Conservation (phyloP, 2,888 invertebrate genomes). For the Noctua janthina region DNA sequence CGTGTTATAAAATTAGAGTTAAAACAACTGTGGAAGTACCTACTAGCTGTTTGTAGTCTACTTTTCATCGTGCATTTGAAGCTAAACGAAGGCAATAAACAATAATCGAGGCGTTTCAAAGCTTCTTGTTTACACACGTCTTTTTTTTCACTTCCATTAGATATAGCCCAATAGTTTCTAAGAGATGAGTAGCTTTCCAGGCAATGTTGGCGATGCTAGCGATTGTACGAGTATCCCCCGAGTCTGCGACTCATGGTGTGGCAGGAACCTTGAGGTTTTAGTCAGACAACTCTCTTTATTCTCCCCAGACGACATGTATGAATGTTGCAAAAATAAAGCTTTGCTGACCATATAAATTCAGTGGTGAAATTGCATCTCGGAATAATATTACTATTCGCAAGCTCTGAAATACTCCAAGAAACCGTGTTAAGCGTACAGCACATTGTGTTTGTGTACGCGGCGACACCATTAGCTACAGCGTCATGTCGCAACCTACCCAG, state of each 20-base stretch:
- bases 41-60: background rate
- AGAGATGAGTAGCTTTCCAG: background rate
- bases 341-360: background rate
- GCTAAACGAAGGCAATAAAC: background rate
- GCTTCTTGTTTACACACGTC: background rate
- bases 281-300: background rate
- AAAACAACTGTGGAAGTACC: background rate
- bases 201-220: accelerated
- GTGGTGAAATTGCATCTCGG: background rate
- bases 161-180: background rate
- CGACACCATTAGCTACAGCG: slow-evolving; percentile 75
- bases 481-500: slow-evolving; percentile 63
- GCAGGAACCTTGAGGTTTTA: background rate
- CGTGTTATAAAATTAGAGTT: background rate
- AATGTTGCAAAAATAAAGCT: background rate
- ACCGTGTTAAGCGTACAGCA: slow-evolving; percentile 4
- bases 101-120: background rate
- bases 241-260: background rate
- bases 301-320: background rate
- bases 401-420: background rate
- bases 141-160: background rate
- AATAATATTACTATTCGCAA: background rate
- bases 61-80: background rate
- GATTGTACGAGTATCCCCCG: background rate
- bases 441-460: slow-evolving; percentile 53